Conservation (phyloP, 2,888 invertebrate species). For the Andricus quercusramuli region DNA sequence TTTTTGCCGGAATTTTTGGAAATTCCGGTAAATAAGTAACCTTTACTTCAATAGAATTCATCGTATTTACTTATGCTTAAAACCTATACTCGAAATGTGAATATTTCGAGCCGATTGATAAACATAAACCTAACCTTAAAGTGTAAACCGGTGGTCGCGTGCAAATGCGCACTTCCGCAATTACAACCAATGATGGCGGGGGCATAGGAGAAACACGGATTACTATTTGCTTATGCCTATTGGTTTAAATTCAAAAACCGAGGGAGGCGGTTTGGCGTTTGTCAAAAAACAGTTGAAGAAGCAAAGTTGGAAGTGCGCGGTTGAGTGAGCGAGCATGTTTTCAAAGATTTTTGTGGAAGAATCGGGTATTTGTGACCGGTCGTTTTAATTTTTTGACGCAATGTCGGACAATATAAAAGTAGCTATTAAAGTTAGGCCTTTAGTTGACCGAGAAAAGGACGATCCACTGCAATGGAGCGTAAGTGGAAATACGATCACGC, state of each 20-base stretch:
- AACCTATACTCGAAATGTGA: neutral
- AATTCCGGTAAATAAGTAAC: neutral
- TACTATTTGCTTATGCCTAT: neutral
- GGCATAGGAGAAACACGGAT: neutral
- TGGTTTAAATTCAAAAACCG: slow-evolving; percentile 31
- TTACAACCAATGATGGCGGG: neutral
- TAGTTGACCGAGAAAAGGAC: slow-evolving; percentile 84
- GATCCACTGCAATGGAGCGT: slow-evolving; percentile 83
- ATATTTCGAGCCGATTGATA: neutral
- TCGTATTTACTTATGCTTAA: neutral
- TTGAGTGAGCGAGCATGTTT: neutral
- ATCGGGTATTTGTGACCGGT: neutral
- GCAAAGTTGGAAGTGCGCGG: slow-evolving; percentile 2
- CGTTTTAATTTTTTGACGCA: neutral
- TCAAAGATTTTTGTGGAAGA: neutral
- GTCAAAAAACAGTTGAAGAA: slow-evolving; percentile 35
- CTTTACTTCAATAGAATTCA: neutral
- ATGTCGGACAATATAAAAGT: slow-evolving; percentile 84
- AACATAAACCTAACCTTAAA: neutral
- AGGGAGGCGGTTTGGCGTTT: slow-evolving; percentile 6
- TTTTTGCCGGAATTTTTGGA: neutral
- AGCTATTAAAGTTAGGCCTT: slow-evolving; percentile 86
- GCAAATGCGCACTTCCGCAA: neutral
- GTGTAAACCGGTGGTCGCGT: neutral
- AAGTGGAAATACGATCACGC: slow-evolving; percentile 81